Base-by-base conservation (phyloP, 2,888 invertebrate species). In the Allygus modestus region DNA sequence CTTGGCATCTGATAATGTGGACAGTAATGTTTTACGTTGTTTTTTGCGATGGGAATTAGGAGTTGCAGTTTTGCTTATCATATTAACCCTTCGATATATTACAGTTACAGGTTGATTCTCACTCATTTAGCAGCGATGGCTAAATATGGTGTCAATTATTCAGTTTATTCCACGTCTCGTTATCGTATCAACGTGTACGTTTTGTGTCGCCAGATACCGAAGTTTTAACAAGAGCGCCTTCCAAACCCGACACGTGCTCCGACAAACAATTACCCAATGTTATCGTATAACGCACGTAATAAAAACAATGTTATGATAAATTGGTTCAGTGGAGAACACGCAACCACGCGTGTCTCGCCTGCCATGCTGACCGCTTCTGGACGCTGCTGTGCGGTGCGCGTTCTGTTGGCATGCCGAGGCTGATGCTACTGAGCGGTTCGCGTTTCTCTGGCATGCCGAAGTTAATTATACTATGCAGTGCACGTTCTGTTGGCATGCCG, bases 231-330 rank as follows among this genome's bases (percentile, higher is more conserved):
- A 65, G 28, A 65, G 31, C 65, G 17, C 28, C 28, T 65, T 28
- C 75, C 58, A n/a, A 33, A 54, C 58, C 58, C 28, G 28, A 65
- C 65, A 65, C 65, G 65, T 65, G 28, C 28, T 12, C 65, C 65
- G 15, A 79, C 58, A 79, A 79, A 77, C 77, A 77, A 77, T 77
- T 79, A 58, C 79, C 79, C 37, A 58, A 26, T 79, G 33, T 79
- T 79, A 79, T 79, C 79, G 79, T 58, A 58, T 51, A 77, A 77
- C 58, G 37, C 58, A 31, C 79, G 51, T 79, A 58, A 79, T 79
- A 79, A 79, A 77, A 79, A 79, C 79, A 79, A 79, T 79, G 58
- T 79, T 58, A 58, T 79, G 79, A 79, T 58, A 79, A 79, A 79
- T 79, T 79, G 58, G 79, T 58, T 58, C 37, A 20, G 20, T 11